These are phyloP conservation scores for Digitonthophagus gazella DNA, from an alignment of 2,888 invertebrate species.

Conservation along the genomic window DNA sequence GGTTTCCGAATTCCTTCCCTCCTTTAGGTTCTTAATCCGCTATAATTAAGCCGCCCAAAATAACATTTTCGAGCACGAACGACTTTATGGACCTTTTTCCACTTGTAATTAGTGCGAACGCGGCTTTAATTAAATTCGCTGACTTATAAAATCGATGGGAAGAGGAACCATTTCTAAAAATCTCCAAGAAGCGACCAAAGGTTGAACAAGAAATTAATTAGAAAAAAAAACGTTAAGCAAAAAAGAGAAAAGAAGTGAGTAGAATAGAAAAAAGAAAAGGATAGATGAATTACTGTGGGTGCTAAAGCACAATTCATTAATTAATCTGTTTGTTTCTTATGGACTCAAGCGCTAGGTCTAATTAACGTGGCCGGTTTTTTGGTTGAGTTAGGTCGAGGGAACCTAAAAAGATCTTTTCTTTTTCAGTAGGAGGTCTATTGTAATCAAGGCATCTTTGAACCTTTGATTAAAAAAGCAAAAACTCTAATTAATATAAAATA, in stretches of 20 bases:
- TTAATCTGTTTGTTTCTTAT: neutral
- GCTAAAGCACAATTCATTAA: neutral
- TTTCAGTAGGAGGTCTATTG: neutral
- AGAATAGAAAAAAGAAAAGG: too few species aligned
- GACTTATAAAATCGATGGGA: neutral
- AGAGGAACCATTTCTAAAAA: neutral
- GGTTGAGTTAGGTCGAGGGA: too few species aligned
- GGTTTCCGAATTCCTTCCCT: neutral
- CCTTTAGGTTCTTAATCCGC: neutral
- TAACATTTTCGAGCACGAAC: neutral
- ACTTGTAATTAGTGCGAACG: neutral
- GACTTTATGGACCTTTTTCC: neutral
- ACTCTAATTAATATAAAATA: too few species aligned
- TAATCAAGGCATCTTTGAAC: neutral
- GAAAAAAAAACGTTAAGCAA: neutral
- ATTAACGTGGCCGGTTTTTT: neutral
- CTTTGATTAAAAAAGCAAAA: too few species aligned
- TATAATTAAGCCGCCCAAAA: neutral
- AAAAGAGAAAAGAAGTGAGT: neutral
- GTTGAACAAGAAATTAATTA: too few species aligned
- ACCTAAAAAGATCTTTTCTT: too few species aligned
- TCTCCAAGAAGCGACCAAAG: neutral
- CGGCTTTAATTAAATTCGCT: neutral
- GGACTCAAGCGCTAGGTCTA: neutral
- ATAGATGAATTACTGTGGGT: neutral